Evolutionary conservation across 30 jellyfish, hydroid and myxozoan genomes (phyloP).

Genomic region (Calvadosia cruxmelitensis): DNA sequence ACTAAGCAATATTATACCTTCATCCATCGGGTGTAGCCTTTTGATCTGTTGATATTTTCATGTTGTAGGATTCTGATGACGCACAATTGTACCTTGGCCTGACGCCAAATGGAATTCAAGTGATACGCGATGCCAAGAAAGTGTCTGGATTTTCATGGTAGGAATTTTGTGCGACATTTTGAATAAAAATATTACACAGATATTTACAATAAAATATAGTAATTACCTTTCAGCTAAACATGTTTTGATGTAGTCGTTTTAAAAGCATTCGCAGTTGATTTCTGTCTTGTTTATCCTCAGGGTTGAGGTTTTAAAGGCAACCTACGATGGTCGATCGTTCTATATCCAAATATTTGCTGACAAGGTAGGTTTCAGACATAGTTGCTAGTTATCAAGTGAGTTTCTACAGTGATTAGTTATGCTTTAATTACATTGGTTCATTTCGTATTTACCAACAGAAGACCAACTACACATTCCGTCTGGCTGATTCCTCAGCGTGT

Average conservation of each 20-base stretch:
- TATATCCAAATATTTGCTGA: conserved; percentile 58
- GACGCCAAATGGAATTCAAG: conserved; percentile 95
- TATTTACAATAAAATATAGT: background rate
- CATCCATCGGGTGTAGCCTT: no score
- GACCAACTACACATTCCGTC: conserved; percentile 82
- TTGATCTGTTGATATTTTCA: background rate
- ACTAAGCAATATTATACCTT: no score
- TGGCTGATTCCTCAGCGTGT: conserved; percentile 81
- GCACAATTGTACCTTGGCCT: conserved; percentile 84
- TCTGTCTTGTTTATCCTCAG: conserved; percentile 9
- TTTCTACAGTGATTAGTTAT: background rate
- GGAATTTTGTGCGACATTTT: background rate
- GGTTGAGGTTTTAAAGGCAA: conserved; percentile 68
- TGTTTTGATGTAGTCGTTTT: no score
- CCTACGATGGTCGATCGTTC: conserved; percentile 66
- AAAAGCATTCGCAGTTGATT: background rate
- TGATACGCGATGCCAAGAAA: conserved; percentile 86
- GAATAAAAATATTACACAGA: background rate
- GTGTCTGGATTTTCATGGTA: conserved; percentile 97
- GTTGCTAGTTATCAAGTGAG: background rate
- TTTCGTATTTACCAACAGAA: conserved; percentile 33
- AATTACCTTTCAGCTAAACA: no score
- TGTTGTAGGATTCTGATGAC: conserved; percentile 80
- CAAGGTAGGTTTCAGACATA: conserved; percentile 27
- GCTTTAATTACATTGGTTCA: background rate